Evolutionary conservation across 2,888 invertebrate genomes (phyloP).

Genomic region (Lamellibrachia columna): DNA sequence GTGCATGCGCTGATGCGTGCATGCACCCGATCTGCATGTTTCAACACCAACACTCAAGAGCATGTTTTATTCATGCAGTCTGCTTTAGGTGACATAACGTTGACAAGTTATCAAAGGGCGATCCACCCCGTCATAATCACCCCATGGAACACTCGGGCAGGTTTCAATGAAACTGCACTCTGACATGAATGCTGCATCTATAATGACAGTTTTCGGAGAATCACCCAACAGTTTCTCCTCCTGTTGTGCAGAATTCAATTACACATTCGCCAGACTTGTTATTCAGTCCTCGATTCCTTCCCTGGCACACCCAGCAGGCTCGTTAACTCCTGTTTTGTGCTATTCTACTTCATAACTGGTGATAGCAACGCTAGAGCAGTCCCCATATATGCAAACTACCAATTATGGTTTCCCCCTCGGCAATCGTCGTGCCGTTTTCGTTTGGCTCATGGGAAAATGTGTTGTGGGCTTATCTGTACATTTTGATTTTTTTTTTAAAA

Average conservation of each 20-base stretch:
- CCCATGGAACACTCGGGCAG: neutral
- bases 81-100: neutral
- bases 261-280: neutral
- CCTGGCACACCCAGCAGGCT: neutral
- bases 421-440: neutral
- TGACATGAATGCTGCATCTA: neutral
- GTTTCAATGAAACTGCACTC: neutral
- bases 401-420: neutral
- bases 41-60: neutral
- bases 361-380: neutral
- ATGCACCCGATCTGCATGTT: neutral
- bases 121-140: neutral
- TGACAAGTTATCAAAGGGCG: neutral
- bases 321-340: neutral
- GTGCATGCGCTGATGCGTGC: neutral
- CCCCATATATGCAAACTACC: neutral
- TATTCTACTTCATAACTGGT: neutral
- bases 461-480: neutral
- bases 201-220: neutral
- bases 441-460: neutral
- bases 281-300: neutral
- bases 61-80: neutral
- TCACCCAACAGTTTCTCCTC: neutral
- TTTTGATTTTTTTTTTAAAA: neutral
- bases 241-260: neutral